Conservation (phyloP, 2,888 invertebrate species). For the Melieria crassipennis region DNA sequence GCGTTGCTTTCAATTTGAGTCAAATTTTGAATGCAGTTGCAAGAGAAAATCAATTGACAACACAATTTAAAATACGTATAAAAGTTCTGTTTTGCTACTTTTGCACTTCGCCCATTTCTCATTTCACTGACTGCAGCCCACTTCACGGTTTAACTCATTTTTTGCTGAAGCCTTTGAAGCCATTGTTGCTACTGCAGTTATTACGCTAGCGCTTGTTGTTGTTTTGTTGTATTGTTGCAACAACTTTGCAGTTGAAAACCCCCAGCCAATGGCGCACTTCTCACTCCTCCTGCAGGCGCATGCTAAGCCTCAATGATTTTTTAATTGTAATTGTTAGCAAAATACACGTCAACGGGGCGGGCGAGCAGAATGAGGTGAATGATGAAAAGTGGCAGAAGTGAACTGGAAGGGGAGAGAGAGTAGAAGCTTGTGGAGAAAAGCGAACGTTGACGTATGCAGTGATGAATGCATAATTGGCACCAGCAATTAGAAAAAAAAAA, state of each 20-base stretch:
- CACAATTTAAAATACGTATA: too few relatives aligned
- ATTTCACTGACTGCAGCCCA: too few relatives aligned
- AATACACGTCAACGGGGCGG: constrained; percentile 5
- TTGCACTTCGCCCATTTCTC: too few relatives aligned
- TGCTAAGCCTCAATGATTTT: constrained; percentile 57
- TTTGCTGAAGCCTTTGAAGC: constrained; percentile 24
- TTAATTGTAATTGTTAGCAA: constrained; percentile 58
- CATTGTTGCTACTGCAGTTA: constrained; percentile 21
- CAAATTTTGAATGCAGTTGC: too few relatives aligned
- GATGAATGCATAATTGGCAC: constrained; percentile 18
- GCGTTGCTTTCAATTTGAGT: too few relatives aligned
- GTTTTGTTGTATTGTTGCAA: constrained; percentile 12
- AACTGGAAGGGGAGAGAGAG: neutral
- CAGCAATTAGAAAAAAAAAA: neutral
- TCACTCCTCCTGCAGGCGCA: too few relatives aligned
- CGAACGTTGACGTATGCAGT: constrained; percentile 24
- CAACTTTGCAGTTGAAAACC: too few relatives aligned
- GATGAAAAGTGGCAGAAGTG: neutral
- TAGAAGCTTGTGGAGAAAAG: neutral
- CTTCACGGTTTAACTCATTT: too few relatives aligned
- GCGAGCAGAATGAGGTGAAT: neutral
- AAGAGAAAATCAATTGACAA: too few relatives aligned
- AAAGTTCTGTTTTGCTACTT: too few relatives aligned
- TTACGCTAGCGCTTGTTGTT: constrained; percentile 19
- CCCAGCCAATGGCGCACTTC: too few relatives aligned